These are phyloP conservation scores for Eospalax fontanierii DNA, from an alignment of 2,797 vertebrate genomes.

Conservation along the genomic window DNA sequence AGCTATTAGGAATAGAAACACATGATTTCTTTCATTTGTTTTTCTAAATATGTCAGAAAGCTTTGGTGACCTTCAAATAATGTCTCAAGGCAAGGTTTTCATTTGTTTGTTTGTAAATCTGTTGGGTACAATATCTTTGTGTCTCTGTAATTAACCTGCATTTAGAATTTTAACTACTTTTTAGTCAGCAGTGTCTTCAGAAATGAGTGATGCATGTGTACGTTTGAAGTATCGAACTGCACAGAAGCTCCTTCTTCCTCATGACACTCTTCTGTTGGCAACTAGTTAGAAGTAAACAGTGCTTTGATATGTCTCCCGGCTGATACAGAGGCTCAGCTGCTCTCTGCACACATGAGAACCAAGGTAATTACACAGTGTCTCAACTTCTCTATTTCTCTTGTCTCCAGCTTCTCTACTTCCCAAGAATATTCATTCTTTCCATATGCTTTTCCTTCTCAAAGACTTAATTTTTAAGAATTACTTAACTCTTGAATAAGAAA, in stretches of 20 bases:
- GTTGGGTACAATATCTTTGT: neutral
- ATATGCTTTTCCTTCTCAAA: constrained; percentile 21
- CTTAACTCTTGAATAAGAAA: constrained; percentile 12
- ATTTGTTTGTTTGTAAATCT: constrained; percentile 22
- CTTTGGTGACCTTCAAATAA: neutral
- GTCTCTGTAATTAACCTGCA: neutral
- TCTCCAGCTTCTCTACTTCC: neutral
- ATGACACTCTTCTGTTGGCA: neutral
- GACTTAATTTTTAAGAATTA: neutral
- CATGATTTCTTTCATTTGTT: neutral
- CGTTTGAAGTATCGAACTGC: constrained; percentile 13
- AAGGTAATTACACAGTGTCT: neutral
- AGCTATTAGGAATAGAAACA: neutral
- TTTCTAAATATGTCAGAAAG: constrained; percentile 8
- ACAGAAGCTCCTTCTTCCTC: neutral
- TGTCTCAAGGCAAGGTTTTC: constrained; percentile 8
- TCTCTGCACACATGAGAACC: neutral
- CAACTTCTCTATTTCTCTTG: neutral
- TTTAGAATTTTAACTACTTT: constrained; percentile 20
- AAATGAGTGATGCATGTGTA: neutral
- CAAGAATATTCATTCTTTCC: neutral
- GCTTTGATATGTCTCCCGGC: neutral
- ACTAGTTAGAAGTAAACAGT: neutral
- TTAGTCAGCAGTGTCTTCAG: constrained; percentile 33
- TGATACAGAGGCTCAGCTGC: neutral